Evolutionary conservation across 2,888 invertebrate species (phyloP).

Genomic region (Synanthedon vespiformis): DNA sequence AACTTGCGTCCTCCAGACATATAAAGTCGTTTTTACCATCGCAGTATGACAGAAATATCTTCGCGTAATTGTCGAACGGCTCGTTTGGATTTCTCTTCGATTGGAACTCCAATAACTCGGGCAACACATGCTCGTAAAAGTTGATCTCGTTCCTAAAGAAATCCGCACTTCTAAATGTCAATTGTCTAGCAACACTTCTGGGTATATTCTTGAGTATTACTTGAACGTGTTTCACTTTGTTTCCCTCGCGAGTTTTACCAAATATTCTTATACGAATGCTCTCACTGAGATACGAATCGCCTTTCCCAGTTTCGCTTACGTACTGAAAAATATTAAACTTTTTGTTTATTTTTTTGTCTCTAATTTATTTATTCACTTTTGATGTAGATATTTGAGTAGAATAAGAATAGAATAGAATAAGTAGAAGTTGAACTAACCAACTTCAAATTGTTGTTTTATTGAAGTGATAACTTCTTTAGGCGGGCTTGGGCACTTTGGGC

Average conservation of each 20-base stretch:
- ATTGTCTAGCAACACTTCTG: constrained; percentile 70
- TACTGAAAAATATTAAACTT: constrained; percentile 30
- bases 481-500: too few relatives aligned
- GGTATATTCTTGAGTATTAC: constrained; percentile 77
- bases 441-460: too few relatives aligned
- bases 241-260: constrained; percentile 37
- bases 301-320: constrained; percentile 65
- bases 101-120: constrained; percentile 54
- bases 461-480: too few relatives aligned
- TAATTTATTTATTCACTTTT: background rate
- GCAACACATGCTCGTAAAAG: constrained; percentile 72
- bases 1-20: constrained; percentile 65
- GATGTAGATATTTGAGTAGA: too few relatives aligned
- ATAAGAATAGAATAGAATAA: too few relatives aligned
- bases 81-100: constrained; percentile 37
- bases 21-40: constrained; percentile 70
- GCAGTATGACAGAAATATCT: constrained; percentile 47
- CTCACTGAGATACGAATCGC: constrained; percentile 78
- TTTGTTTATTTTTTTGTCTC: background rate
- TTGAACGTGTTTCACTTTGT: constrained; percentile 46
- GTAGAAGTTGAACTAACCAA: too few relatives aligned
- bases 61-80: constrained; percentile 63
- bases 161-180: constrained; percentile 74
- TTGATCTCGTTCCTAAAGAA: constrained; percentile 79
- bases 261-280: constrained; percentile 71